Evolutionary conservation across 2,797 vertebrate species (phyloP).

Genomic region (Enteromius fasciolatus): DNA sequence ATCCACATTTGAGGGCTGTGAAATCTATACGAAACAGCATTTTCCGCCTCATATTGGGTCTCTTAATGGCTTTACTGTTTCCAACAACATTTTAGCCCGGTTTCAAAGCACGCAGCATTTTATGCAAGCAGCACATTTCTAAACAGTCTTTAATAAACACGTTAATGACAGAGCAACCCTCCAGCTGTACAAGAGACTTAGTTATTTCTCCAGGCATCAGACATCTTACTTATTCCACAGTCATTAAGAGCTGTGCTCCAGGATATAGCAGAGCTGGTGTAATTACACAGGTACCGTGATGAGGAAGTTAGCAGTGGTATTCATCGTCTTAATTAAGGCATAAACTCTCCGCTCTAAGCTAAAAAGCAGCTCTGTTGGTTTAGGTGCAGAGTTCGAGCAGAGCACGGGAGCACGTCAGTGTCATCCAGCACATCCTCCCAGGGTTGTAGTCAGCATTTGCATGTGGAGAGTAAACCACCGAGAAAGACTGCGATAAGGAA

Average conservation of each 20-base stretch:
- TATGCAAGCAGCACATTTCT: slow-evolving; percentile 43
- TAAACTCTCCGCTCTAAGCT: slow-evolving; percentile 57
- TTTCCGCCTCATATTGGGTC: not conserved
- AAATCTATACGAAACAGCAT: not conserved
- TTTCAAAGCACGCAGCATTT: slow-evolving; percentile 42
- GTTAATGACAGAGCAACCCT: slow-evolving; percentile 56
- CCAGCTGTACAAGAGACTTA: slow-evolving; percentile 56
- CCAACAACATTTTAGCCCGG: slow-evolving; percentile 16
- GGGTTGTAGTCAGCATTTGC: slow-evolving; percentile 34
- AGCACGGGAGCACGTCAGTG: not conserved
- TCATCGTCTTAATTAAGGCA: slow-evolving; percentile 65
- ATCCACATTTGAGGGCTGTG: slow-evolving; percentile 8
- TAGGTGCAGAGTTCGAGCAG: slow-evolving; percentile 39
- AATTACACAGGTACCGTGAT: slow-evolving; percentile 64
- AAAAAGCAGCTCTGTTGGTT: slow-evolving; percentile 53
- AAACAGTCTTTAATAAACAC: slow-evolving; percentile 51
- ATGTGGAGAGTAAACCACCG: slow-evolving; percentile 28
- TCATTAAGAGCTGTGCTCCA: slow-evolving; percentile 59
- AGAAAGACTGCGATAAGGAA: slow-evolving; percentile 26
- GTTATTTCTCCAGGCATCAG: slow-evolving; percentile 61
- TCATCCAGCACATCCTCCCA: slow-evolving; percentile 6
- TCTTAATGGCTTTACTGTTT: slow-evolving; percentile 37
- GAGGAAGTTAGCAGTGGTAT: slow-evolving; percentile 56
- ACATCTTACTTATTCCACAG: slow-evolving; percentile 62
- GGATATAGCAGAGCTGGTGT: slow-evolving; percentile 62